Percentiles rank a stretch among this genome's conserved stretches.
phyloP scores from a whole-genome alignment of 2,888 invertebrate species.

The Dynastes grantii region DNA sequence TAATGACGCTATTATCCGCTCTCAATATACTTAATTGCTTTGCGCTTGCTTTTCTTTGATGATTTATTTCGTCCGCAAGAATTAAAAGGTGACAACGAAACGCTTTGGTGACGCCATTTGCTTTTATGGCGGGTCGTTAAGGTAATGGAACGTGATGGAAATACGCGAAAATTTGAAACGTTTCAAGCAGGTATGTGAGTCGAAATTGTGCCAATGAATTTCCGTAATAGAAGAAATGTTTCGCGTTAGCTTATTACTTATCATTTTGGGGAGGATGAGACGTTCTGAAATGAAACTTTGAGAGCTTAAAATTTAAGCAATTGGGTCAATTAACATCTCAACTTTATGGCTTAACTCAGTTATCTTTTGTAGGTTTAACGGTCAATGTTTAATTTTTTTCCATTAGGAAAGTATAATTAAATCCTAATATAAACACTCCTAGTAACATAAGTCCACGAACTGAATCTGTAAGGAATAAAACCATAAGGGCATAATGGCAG shows the following conservation, averaged over 20 bases:
- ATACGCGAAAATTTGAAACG: not conserved
- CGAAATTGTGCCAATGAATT: not conserved
- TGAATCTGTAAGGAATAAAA: no score
- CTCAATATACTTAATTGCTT: constrained; percentile 27
- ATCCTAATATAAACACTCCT: no score
- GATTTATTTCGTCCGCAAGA: constrained; percentile 9
- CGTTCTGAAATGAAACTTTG: no score
- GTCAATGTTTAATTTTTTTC: no score
- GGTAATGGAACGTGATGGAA: constrained; percentile 11
- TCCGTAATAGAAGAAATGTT: not conserved
- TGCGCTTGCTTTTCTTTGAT: constrained; percentile 15
- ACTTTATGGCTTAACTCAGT: no score
- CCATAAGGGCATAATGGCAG: no score
- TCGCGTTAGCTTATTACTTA: not conserved
- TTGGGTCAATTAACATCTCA: no score
- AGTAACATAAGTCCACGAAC: no score
- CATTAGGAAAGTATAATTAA: no score
- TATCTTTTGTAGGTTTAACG: no score
- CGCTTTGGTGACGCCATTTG: not conserved
- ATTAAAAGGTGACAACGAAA: constrained; percentile 15
- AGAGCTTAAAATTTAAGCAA: no score
- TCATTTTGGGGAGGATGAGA: not conserved
- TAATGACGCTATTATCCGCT: constrained; percentile 9
- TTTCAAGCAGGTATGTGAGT: not conserved
- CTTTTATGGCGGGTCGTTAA: not conserved